These are phyloP conservation scores for Papilio protenor DNA, from an alignment of 2,888 invertebrate species.

Conservation along the genomic window DNA sequence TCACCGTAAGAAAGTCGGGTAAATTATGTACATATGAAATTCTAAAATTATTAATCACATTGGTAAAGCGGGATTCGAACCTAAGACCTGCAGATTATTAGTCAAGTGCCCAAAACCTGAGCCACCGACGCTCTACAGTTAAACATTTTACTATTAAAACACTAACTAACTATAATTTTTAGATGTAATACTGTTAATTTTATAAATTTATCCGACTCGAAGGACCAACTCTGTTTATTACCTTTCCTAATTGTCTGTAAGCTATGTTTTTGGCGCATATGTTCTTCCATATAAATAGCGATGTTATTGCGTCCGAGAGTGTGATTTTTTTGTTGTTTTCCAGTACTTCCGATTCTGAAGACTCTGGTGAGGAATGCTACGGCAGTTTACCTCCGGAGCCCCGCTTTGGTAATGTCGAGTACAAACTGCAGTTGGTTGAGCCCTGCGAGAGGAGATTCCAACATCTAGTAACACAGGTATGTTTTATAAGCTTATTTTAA, in stretches of 20 bases:
- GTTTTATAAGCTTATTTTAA: too few species aligned
- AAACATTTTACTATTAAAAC: too few species aligned
- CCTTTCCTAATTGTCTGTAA: background rate
- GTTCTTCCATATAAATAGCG: background rate
- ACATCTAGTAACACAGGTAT: slow-evolving; percentile 97
- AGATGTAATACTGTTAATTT: background rate
- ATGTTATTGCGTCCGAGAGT: background rate
- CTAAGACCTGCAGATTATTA: too few species aligned
- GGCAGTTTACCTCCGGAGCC: slow-evolving; percentile 93
- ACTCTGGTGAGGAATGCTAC: slow-evolving; percentile 74
- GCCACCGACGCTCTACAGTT: too few species aligned
- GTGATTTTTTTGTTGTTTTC: slow-evolving; percentile 29
- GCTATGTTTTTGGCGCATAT: background rate
- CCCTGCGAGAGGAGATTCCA: slow-evolving; percentile 94
- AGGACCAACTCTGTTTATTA: background rate
- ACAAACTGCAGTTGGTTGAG: slow-evolving; percentile 96
- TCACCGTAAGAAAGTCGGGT: too few species aligned
- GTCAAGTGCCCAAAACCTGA: too few species aligned
- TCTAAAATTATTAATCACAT: too few species aligned
- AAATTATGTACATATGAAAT: too few species aligned
- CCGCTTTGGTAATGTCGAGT: slow-evolving; percentile 97
- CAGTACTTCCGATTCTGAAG: slow-evolving; percentile 70
- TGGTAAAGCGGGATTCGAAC: too few species aligned
- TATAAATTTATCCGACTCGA: background rate
- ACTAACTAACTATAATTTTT: too few species aligned